Evolutionary conservation across 2,888 invertebrate genomes (phyloP), one percentile per base, ranked within the genome.

Genomic region (Lithophane ornitopus): DNA sequence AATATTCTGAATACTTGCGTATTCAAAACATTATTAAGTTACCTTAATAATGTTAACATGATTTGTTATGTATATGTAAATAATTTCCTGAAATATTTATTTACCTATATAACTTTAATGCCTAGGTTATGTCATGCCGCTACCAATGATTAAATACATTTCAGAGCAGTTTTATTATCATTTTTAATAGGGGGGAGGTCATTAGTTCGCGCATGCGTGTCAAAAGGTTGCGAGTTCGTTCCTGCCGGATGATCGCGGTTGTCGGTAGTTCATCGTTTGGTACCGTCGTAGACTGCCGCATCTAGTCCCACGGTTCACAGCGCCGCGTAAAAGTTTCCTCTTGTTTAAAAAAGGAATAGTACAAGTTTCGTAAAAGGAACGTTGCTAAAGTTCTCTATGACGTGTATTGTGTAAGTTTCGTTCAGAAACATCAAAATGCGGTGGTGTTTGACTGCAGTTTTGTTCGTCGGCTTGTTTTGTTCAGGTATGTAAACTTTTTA

Each of bases 201-300:
- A 84, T 81, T 76, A 84, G 84, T 82, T 89, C 80, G 92, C 95
- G 94, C 94, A 94, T 94, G 95, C 95, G 95, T 93, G 92, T 90
- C 90, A 91, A 85, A 87, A 92, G 92, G 92, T 92, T 88, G 87
- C 78, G 87, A 88, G 89, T 89, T 87, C 82, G 88, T 87, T 87
- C 88, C 85, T 84, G 84, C 76, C 86, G 87, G 86, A 87, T 88
- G 88, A 88, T 81, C 87, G 81, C 90, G 85, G 90, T 91, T 92
- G 86, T 82, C 90, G 86, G 90, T 92, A 94, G 94, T 94, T 86
- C 87, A 87, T 88, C 82, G 86, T 74, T 87, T 86, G 91, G 89
- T 87, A 87, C 88, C 90, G 85, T 84, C 87, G 88, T 82, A 87
- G 90, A 78, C 89, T 90, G 91, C 84, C 93, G 94, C 89, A 85